Percentiles rank a stretch among this genome's conserved stretches.
Conservation (phyloP, 1,140 invertebrate species). For the Pseudoatta argentina region DNA sequence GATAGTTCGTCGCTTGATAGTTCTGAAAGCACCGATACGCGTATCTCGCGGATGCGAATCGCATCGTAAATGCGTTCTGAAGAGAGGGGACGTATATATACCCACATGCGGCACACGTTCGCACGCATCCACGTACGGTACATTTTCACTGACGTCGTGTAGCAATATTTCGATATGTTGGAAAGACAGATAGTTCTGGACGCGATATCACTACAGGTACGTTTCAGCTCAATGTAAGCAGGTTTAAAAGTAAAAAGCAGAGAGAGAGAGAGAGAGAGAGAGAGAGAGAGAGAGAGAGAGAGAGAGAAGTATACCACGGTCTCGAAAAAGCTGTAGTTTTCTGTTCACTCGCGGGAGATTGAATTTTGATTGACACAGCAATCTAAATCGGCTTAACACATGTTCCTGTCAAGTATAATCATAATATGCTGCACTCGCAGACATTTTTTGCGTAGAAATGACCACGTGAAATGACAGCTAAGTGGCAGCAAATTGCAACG, state of each 20-base stretch:
- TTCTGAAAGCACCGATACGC: slow-evolving; percentile 29
- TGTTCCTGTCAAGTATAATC: slow-evolving; percentile 38
- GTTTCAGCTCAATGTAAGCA: not conserved
- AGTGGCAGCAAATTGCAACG: slow-evolving; percentile 22
- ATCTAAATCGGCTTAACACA: slow-evolving; percentile 48
- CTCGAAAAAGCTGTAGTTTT: slow-evolving; percentile 4
- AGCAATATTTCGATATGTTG: slow-evolving; percentile 15
- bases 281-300: not conserved
- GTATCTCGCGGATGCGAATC: not conserved
- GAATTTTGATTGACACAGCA: slow-evolving; percentile 35
- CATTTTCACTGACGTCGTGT: not conserved
- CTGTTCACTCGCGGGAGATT: slow-evolving; percentile 11
- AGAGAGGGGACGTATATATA: not conserved
- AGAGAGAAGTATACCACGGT: not conserved
- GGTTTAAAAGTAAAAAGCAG: not conserved
- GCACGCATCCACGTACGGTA: slow-evolving; percentile 1
- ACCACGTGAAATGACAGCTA: not conserved
- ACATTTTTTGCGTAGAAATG: slow-evolving; percentile 10
- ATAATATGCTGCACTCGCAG: not conserved
- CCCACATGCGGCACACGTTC: not conserved
- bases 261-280: not conserved
- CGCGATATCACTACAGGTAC: slow-evolving; percentile 9
- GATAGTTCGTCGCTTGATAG: slow-evolving; percentile 27
- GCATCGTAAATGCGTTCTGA: slow-evolving; percentile 4
- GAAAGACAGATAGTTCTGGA: slow-evolving; percentile 6